phyloP scores from a whole-genome alignment of 1,140 invertebrate species.

The Drosophila malerkotliana region DNA sequence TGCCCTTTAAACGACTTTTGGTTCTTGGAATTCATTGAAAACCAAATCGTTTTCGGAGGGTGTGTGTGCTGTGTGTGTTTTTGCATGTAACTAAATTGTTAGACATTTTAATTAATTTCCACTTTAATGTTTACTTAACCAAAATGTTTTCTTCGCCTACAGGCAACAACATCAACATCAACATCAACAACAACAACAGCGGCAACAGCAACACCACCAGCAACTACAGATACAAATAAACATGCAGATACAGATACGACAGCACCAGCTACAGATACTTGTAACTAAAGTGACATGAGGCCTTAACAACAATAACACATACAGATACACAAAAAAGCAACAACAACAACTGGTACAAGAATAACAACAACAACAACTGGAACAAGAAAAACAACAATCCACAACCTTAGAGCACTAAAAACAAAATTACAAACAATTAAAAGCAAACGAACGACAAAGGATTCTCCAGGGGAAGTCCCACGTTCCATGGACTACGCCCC shows the following conservation, averaged over 20 bases:
- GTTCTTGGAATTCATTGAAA: conserved; percentile 29
- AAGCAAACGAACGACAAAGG: conserved; percentile 48
- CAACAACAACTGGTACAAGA: conserved; percentile 15
- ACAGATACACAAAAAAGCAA: conserved; percentile 17
- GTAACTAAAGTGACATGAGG: conserved; percentile 79
- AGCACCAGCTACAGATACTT: conserved; percentile 59
- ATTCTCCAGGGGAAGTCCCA: conserved; percentile 27
- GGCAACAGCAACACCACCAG: conserved; percentile 1
- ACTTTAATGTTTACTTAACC: conserved; percentile 61
- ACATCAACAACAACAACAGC: neutral
- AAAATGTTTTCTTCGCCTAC: conserved; percentile 59
- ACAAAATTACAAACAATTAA: conserved; percentile 77
- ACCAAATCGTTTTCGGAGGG: conserved; percentile 36
- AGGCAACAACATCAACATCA: conserved; percentile 38
- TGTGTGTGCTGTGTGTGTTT: conserved; percentile 4
- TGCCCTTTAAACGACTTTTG: conserved; percentile 51
- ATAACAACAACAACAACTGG: conserved; percentile 16
- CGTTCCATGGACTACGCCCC: neutral
- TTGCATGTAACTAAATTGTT: conserved; percentile 43
- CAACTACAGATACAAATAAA: conserved; percentile 14
- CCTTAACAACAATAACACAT: conserved; percentile 67
- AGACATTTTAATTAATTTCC: conserved; percentile 62
- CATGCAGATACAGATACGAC: conserved; percentile 16
- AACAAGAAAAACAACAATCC: conserved; percentile 6
- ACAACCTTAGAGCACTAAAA: conserved; percentile 66